Percentiles rank a stretch among this genome's conserved stretches.
These are phyloP conservation scores for Rynchops niger DNA, from an alignment of 2,113 vertebrate genomes.

Conservation along the genomic window DNA sequence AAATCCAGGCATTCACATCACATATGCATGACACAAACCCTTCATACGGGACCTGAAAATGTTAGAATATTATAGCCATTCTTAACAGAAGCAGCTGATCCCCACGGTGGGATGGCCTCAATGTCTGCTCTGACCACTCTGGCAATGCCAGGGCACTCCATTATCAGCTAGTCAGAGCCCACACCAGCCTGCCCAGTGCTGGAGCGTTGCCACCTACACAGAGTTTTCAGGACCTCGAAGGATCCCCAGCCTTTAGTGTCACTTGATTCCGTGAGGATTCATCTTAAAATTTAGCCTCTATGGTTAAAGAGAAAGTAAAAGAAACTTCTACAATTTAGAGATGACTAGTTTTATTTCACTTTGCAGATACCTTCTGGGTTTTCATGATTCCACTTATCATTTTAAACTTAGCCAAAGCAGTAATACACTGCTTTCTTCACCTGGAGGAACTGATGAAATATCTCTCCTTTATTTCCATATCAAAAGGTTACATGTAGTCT, in stretches of 20 bases:
- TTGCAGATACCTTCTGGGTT: neutral
- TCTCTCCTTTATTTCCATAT: neutral
- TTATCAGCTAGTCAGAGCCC: neutral
- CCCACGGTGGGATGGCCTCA: neutral
- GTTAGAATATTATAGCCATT: neutral
- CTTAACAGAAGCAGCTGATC: neutral
- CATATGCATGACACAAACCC: neutral
- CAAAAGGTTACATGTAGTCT: neutral
- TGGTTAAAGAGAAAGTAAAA: neutral
- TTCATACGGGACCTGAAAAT: neutral
- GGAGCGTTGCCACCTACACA: rapidly evolving
- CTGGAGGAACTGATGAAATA: neutral
- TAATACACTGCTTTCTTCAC: neutral
- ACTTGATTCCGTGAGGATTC: neutral
- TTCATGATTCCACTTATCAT: neutral
- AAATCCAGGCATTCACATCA: neutral
- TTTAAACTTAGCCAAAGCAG: neutral
- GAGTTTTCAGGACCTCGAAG: neutral
- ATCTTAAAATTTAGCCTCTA: neutral
- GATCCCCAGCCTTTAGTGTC: neutral
- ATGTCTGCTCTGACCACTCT: neutral
- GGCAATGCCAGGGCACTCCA: neutral
- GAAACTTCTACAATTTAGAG: neutral
- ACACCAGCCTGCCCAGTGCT: rapidly evolving
- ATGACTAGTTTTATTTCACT: neutral